Evolutionary conservation across 2,888 invertebrate species (phyloP).

Genomic region (Lepidochitona cinerea): DNA sequence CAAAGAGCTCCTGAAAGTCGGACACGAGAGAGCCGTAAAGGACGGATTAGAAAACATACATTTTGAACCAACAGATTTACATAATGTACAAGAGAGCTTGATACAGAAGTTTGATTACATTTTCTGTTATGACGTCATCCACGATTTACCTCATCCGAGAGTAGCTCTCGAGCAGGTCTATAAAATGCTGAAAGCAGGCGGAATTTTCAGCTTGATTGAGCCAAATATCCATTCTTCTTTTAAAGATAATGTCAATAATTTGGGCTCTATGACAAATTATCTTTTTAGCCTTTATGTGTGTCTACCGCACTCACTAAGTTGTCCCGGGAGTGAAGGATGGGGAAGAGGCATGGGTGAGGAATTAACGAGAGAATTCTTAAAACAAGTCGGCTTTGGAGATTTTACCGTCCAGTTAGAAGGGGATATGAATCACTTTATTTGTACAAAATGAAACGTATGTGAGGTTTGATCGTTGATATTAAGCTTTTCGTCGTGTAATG

Average conservation of each 20-base stretch:
- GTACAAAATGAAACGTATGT: not conserved
- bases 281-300: not conserved
- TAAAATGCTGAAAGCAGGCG: slow-evolving; percentile 23
- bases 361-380: not conserved
- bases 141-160: slow-evolving; percentile 30
- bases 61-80: slow-evolving; percentile 24
- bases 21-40: not conserved
- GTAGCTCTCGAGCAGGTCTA: slow-evolving; percentile 21
- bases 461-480: no score
- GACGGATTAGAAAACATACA: slow-evolving; percentile 13
- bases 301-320: not conserved
- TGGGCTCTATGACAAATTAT: not conserved
- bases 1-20: not conserved
- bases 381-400: not conserved
- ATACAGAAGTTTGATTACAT: slow-evolving; percentile 21
- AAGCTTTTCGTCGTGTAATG: no score
- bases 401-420: not conserved
- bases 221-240: slow-evolving; percentile 15
- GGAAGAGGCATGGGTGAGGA: not conserved
- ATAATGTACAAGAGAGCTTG: slow-evolving; percentile 15
- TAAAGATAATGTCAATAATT: not conserved
- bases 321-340: not conserved
- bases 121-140: slow-evolving; percentile 22
- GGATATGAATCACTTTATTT: not conserved
- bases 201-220: slow-evolving; percentile 22